Evolutionary conservation across 1,140 invertebrate genomes (phyloP), one percentile per base, ranked within the genome.

Genomic region (Atopsyche davidsoni): DNA sequence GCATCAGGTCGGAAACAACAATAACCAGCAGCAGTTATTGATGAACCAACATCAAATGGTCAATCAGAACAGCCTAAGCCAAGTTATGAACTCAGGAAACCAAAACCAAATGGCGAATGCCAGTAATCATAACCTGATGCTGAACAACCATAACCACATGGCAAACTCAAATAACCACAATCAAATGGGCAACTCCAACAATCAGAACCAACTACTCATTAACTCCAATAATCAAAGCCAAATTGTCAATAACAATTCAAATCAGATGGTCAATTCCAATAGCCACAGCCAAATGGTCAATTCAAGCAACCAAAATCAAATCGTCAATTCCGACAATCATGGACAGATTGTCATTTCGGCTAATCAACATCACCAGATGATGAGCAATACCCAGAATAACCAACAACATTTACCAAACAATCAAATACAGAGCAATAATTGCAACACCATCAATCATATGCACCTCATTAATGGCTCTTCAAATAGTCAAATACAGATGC

Each of bases 321-420:
- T 31, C 10, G 10, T 11, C 2, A 11, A 23, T 34, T 3, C 39
- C 3, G 18, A 11, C 25, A 49, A 42, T 11, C 22, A 25, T 16
- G 28, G 25, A 31, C 39, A 44, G 16, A 3, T 51, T 31, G 32
- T 22, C 19, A 43, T 17, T 44, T 34, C 59, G 65, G 68, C 58
- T 51, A 60, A 28, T 61, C 64, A 68, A 59, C 71, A 70, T 46
- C 67, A 67, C 46, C 66, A 69, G 57, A 62, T 70, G 57, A 68
- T 69, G 16, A 67, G 65, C 57, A 60, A 64, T 19, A 49, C 57
- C 14, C 62, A 64, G 4, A 68, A 69, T 55, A 67, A 70, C 46
- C 67, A 69, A 55, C 68, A 72, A 56, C 66, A 66, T 59, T 67
- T 70, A 63, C 54, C 66, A 17, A 70, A 67, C 46, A 31, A 31